Conservation (phyloP, 2,113 vertebrate genomes). For the Poicephalus meyeri region DNA sequence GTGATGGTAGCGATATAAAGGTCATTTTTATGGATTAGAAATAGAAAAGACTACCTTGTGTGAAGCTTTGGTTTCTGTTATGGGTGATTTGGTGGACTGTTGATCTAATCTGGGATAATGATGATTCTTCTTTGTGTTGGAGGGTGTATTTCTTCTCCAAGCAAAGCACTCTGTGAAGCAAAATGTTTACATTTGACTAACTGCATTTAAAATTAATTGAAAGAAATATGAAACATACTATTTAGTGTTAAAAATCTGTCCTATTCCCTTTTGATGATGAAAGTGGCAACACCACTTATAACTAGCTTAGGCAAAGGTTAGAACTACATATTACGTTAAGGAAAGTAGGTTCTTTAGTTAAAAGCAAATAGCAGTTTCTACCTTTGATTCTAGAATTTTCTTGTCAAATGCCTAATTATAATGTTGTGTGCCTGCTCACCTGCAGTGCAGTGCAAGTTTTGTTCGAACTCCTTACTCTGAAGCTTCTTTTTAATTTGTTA, state of each 20-base stretch:
- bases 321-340: neutral
- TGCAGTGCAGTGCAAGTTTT: neutral
- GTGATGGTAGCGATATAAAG: neutral
- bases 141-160: neutral
- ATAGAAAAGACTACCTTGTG: neutral
- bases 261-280: neutral
- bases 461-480: neutral
- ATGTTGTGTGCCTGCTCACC: neutral
- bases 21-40: neutral
- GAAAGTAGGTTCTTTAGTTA: neutral
- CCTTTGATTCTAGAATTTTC: conserved; percentile 7
- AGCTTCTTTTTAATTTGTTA: neutral
- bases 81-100: neutral
- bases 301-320: neutral
- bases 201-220: neutral
- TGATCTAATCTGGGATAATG: neutral
- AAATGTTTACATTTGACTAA: neutral
- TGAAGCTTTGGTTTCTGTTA: neutral
- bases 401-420: neutral
- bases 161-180: neutral
- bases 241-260: neutral
- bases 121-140: neutral
- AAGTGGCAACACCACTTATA: neutral
- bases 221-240: neutral
- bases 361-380: neutral